A percentile compares a stretch with the other conserved stretches of the same genome.
Conservation (phyloP, 2,113 vertebrate species). For the Brachionichthys hirsutus region DNA sequence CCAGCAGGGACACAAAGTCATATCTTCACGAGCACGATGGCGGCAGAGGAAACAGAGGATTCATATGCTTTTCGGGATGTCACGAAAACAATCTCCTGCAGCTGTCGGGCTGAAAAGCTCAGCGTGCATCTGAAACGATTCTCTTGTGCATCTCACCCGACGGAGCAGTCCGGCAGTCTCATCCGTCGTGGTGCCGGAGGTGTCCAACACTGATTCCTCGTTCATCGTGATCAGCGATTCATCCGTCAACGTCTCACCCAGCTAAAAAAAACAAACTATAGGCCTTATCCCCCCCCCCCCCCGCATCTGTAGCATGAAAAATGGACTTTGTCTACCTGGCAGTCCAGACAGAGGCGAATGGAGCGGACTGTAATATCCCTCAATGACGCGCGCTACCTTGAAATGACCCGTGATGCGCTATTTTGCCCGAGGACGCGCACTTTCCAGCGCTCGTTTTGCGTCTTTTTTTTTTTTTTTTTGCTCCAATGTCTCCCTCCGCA, state of each 20-base stretch:
- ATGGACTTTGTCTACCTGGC: constrained; percentile 5
- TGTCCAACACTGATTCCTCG: constrained; percentile 9
- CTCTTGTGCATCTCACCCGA: constrained; percentile 13
- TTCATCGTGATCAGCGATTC: constrained; percentile 47
- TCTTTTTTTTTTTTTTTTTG: constrained; percentile 41
- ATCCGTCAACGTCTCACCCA: constrained; percentile 21
- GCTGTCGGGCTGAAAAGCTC: constrained; percentile 8
- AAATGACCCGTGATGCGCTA: constrained; percentile 41
- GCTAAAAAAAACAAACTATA: neutral
- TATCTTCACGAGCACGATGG: constrained; percentile 28
- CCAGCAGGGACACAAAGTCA: constrained; percentile 20
- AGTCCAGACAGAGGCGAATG: constrained; percentile 25
- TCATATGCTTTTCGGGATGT: constrained; percentile 6
- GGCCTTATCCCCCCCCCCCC: constrained; percentile 38
- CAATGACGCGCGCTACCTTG: constrained; percentile 52
- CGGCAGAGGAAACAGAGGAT: constrained; percentile 10
- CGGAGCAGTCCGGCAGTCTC: constrained; percentile 7
- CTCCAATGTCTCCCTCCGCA: constrained; percentile 61
- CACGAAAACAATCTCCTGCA: neutral
- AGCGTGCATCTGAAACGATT: constrained; percentile 3
- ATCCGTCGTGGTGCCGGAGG: constrained; percentile 13
- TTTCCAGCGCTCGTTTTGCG: constrained; percentile 43
- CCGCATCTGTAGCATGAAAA: constrained; percentile 36
- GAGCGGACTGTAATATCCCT: constrained; percentile 14
- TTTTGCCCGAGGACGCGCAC: constrained; percentile 29